These are phyloP conservation scores for Tethea ocularis DNA, from an alignment of 2,888 invertebrate species.

Conservation along the genomic window DNA sequence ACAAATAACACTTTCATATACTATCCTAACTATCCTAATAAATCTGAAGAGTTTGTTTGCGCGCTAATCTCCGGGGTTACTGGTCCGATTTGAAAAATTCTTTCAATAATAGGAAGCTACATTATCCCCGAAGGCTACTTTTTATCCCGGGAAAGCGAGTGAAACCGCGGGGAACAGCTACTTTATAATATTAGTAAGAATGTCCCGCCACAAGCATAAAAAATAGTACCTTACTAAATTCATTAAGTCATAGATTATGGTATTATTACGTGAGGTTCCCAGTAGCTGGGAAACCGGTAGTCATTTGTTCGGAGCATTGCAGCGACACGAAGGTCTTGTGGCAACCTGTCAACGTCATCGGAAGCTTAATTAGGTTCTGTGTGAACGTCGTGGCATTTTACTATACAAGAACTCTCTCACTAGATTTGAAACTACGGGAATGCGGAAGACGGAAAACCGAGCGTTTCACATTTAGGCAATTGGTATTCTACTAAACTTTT, in stretches of 20 bases:
- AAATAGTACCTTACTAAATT: neutral
- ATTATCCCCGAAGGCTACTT: too few species aligned
- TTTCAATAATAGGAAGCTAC: too few species aligned
- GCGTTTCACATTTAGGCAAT: neutral
- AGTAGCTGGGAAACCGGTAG: constrained; percentile 1
- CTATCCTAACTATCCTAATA: too few species aligned
- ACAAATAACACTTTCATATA: too few species aligned
- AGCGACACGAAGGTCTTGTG: constrained; percentile 3
- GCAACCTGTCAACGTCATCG: constrained; percentile 5
- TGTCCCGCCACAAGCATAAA: neutral
- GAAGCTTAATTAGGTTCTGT: neutral
- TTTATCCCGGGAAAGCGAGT: too few species aligned
- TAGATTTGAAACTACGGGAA: neutral
- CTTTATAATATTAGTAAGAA: too few species aligned
- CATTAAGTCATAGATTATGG: neutral
- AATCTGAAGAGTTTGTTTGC: too few species aligned
- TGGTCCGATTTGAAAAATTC: too few species aligned
- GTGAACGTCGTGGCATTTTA: constrained; percentile 9
- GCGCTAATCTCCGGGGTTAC: too few species aligned
- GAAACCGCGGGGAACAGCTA: too few species aligned
- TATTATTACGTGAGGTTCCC: neutral
- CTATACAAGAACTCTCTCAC: neutral
- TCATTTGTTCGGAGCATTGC: constrained; percentile 4
- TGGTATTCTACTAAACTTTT: too few species aligned
- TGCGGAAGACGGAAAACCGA: neutral